Evolutionary conservation across 2,113 vertebrate genomes (phyloP), one percentile per base, ranked within the genome.

Genomic region (Solea solea): DNA sequence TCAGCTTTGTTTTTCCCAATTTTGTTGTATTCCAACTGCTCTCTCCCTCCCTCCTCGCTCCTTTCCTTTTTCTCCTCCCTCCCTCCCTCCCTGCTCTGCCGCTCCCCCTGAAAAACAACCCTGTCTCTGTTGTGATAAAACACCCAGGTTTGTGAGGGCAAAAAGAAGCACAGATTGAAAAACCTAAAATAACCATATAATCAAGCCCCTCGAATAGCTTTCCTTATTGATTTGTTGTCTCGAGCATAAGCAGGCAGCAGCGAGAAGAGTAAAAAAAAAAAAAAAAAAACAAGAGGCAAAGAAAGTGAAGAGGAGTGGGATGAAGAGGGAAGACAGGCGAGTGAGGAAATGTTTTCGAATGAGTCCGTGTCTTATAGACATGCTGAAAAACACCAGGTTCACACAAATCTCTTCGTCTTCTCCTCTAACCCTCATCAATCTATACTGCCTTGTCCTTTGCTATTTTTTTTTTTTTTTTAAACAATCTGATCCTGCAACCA

Each of bases 141-240:
- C 15, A 39, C 51, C 27, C 7, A 1, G 69, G 69, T 53, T 42
- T 45, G 61, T 28, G 66, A 81, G 74, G 41, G 74, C 72, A 81
- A 72, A 79, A 68, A 69, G 14, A 11, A 28, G 72, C 8, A 3
- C 44, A 45, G 12, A 45, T 15, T 72, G 46, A 70, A 65, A 81
- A 80, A 63, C 11, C 74, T 25, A 70, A 88, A 85, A 88, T 69
- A 88, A 81, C 70, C 76, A 81, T 59, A 86, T 72, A 88, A 86
- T 87, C 81, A 83, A 82, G 68, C 57, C 66, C 44, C 61, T 55
- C 16, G 74, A 82, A 80, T 69, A 68, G 75, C 53, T 65, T 80
- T 55, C 65, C 48, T 55, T 75, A 91, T 89, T 28, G 88, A 88
- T 89, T 86, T 83, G 49, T 84, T 80, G 80, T 88, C 78, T 25